Base-by-base conservation (phyloP, 2,113 vertebrate genomes). In the Laticauda colubrina region DNA sequence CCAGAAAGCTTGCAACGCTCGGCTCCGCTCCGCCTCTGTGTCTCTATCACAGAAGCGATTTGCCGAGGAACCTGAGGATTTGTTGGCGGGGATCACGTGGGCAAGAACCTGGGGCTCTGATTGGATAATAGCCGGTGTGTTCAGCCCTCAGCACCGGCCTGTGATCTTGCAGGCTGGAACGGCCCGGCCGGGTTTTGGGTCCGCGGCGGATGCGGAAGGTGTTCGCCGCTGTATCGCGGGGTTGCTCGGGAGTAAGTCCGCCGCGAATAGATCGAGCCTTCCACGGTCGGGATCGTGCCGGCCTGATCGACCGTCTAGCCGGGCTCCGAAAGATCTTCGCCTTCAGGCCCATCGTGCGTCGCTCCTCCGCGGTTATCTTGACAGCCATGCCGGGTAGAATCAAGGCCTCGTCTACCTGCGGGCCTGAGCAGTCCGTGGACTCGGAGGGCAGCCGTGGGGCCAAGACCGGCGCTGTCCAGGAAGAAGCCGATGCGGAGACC, bases 311-410 rank as follows among this genome's bases (percentile, higher is more conserved):
- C 61, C 29, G 20, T 34, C 55, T 11, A 24, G 34, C 53, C 39
- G 51, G 45, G 1, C 94, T 24, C 64, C 3, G 43, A 51, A 56
- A 43, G 51, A 61, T 87, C 64, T 39, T 21, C 89, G 23, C 21
- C 39, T 24, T 29, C 18, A 93, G 94, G 39, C 91, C 94, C 34
- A 75, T 92, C 85, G 85, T 64, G 34, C 89, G 55, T 81, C 92
- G 21, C 94, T 94, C 59, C 85, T 51, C 61, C 2, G 92, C 91
- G 34, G 86, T 89, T 45, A 39, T 88, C 29, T 88, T 26, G 6
- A 24, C 39, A 53, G 94, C 90, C 95, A 98, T 98, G 96, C 97
- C 96, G 86, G 97, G 96, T 39, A 97, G 97, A 93, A 97, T 96
- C 96, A 97, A 98, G 96, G 94, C 96, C 85, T 90, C 96, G 24